Base-by-base conservation (phyloP, 2,888 invertebrate genomes). In the Leptogaster cylindrica region DNA sequence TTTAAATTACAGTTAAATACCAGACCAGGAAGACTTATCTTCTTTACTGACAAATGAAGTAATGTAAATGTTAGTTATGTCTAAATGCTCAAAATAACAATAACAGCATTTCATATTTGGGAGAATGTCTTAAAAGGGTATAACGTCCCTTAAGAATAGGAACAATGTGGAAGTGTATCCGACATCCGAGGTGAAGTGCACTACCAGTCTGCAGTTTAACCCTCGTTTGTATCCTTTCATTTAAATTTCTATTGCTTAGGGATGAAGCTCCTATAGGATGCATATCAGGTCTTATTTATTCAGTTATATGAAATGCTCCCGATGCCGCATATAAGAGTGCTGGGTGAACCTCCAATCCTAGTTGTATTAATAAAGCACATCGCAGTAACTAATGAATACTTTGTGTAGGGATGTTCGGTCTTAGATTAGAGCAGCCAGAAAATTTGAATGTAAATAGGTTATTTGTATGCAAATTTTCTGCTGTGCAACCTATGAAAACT, bases 391-490 rank as follows among this genome's bases (percentile, higher is more conserved):
- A 44, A 61, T 61, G 44, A 61, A 61, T 61, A 41, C 28, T 44
- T 36, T 16, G 28, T 14, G 18, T 61, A 18, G 61, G 61, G 25
- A 44, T 44, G 44, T 61, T 61, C 27, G 27, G 28, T 8, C 61
- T 27, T 16, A 61, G 61, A 61, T 61, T 61, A 61, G 44, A 44
- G 25, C 44, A 44, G 28, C 44, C 61, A 61, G 44, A n/a, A 50
- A 67, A 69, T 69, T 67, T 55, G 48, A 69, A 67, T 67, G 31
- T 46, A 65, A 65, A 69, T 61, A 51, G 69, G 67, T 65, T 67
- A 69, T 69, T 69, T 67, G 65, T 69, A 69, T 69, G 69, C 67
- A 69, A 69, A 69, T 69, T 55, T 33, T 33, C 33, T 28, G 36
- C 46, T 63, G 14, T 58, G 55, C 51, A 41, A 27, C 28, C 28